Evolutionary conservation across 92 coral and sea anemone genomes (phyloP).

Genomic region (Chrysogorgia sp.): DNA sequence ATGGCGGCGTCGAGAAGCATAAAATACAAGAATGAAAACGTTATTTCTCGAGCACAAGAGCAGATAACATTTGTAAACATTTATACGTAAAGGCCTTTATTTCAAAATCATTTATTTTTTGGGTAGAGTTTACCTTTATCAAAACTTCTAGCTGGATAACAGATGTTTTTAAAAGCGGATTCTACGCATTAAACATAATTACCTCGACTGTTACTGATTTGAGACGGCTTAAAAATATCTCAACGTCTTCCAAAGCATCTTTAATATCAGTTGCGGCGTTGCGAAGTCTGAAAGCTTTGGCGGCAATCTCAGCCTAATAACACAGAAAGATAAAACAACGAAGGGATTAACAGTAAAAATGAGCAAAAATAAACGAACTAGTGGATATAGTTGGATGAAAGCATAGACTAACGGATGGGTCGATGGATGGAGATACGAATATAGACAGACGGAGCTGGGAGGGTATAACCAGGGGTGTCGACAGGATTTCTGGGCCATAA

Average conservation of each 20-base stretch:
- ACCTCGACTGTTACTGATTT: constrained; percentile 70
- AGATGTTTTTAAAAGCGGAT: background rate
- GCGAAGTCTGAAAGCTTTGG: constrained; percentile 68
- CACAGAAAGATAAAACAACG: background rate
- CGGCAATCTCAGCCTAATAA: constrained; percentile 57
- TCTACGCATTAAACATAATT: background rate
- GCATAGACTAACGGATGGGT: background rate
- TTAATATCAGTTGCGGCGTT: constrained; percentile 66
- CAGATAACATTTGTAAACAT: too few relatives aligned
- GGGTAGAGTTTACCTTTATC: too few relatives aligned
- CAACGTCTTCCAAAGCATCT: constrained; percentile 57
- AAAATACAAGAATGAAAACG: too few relatives aligned
- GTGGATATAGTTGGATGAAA: background rate
- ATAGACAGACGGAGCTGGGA: background rate
- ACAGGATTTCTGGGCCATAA: too few relatives aligned
- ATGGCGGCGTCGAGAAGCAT: too few relatives aligned
- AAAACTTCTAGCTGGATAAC: too few relatives aligned
- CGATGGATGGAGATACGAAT: constrained; percentile 9
- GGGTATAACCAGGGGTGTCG: background rate
- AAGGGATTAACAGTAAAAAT: background rate
- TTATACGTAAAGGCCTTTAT: too few relatives aligned
- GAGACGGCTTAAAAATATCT: constrained; percentile 58
- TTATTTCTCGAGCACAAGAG: too few relatives aligned
- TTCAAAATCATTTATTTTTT: too few relatives aligned
- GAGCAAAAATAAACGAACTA: background rate